Evolutionary conservation across 2,113 vertebrate genomes (phyloP).

Genomic region (Noturus placidus): DNA sequence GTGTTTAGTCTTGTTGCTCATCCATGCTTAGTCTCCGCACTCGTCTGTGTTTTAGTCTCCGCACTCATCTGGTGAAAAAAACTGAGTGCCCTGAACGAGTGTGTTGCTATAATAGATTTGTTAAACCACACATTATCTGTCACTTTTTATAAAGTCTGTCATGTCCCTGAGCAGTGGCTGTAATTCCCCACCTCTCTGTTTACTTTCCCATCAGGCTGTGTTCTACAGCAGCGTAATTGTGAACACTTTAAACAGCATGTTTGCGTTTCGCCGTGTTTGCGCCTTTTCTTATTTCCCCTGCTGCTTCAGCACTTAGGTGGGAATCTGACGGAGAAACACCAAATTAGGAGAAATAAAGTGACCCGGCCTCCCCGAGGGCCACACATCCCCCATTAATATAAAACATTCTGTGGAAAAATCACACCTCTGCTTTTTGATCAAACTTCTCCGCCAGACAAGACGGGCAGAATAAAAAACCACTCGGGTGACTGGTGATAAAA

Average conservation of each 20-base stretch:
- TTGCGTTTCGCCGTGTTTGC: constrained; percentile 31
- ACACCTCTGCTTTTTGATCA: constrained; percentile 45
- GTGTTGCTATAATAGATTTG: constrained; percentile 29
- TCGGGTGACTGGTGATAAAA: constrained; percentile 33
- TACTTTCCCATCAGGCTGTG: not conserved
- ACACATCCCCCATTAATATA: constrained; percentile 25
- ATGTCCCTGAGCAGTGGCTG: not conserved
- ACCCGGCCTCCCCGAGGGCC: not conserved
- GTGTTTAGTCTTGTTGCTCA: not conserved
- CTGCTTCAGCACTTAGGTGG: constrained; percentile 26
- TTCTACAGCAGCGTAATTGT: constrained; percentile 14
- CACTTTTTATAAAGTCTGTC: constrained; percentile 19
- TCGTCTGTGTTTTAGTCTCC: not conserved
- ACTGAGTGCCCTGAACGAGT: not conserved
- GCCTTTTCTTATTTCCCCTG: constrained; percentile 31
- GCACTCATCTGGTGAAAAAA: not conserved
- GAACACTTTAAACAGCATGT: constrained; percentile 19
- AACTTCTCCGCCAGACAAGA: constrained; percentile 12
- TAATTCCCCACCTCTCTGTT: not conserved
- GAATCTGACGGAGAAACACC: constrained; percentile 40
- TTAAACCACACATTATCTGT: constrained; percentile 8
- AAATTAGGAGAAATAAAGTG: constrained; percentile 43
- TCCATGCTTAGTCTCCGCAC: not conserved
- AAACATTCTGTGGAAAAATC: constrained; percentile 25
- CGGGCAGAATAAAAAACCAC: constrained; percentile 36